phyloP scores from a whole-genome alignment of 1,140 invertebrate genomes.

The Drosophila sucinea region DNA sequence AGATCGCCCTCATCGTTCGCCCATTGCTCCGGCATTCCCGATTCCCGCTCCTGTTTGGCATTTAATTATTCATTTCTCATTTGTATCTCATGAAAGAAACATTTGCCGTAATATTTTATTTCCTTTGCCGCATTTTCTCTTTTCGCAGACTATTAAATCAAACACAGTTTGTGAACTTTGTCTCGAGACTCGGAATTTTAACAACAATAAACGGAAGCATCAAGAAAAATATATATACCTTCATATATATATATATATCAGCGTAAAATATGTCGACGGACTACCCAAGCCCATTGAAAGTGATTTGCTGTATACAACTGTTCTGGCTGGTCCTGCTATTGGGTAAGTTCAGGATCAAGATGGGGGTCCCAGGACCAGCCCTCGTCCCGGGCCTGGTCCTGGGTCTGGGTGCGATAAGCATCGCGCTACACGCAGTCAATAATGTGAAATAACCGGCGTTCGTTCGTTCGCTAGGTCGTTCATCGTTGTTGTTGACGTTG shows the following conservation, averaged over 20 bases:
- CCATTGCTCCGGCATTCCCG: too few species aligned
- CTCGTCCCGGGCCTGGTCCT: not conserved
- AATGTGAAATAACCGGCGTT: not conserved
- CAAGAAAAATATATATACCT: constrained; percentile 4
- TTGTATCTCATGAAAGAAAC: constrained; percentile 45
- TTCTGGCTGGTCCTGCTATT: constrained; percentile 60
- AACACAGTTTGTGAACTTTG: constrained; percentile 27
- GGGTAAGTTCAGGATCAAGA: constrained; percentile 55
- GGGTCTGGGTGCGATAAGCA: constrained; percentile 8
- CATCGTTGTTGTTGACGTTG: too few species aligned
- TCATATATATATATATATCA: constrained; percentile 14
- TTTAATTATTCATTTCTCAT: constrained; percentile 22
- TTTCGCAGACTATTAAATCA: constrained; percentile 57
- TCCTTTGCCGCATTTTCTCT: constrained; percentile 14
- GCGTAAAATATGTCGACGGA: constrained; percentile 54
- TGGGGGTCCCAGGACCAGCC: constrained; percentile 21
- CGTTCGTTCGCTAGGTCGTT: too few species aligned
- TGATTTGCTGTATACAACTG: constrained; percentile 63
- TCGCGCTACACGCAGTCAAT: constrained; percentile 12
- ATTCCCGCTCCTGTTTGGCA: not conserved
- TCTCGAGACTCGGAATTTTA: constrained; percentile 40
- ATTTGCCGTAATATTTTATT: constrained; percentile 45
- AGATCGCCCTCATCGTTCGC: too few species aligned
- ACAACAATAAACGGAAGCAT: constrained; percentile 29
- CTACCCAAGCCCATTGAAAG: constrained; percentile 48